phyloP scores from a whole-genome alignment of 2,797 vertebrate species.

The Sus cebifrons region DNA sequence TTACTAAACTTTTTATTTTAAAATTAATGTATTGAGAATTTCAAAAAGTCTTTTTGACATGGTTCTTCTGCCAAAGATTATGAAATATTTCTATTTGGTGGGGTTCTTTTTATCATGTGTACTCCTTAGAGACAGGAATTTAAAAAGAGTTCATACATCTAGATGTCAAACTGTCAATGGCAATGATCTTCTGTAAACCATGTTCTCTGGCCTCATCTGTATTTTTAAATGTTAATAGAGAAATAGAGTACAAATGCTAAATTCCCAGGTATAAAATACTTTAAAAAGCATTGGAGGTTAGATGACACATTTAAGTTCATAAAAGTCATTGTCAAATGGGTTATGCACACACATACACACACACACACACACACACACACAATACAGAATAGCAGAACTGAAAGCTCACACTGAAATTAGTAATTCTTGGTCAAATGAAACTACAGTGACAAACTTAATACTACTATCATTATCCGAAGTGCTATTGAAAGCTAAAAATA shows the following conservation, averaged over 20 bases:
- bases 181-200: neutral
- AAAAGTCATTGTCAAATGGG: neutral
- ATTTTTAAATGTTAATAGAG: slow-evolving; percentile 2
- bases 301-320: neutral
- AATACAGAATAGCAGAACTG: neutral
- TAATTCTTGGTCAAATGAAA: slow-evolving; percentile 23
- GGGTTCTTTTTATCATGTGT: neutral
- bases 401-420: neutral
- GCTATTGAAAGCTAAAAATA: neutral
- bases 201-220: neutral
- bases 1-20: neutral
- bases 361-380: neutral
- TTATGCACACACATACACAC: neutral
- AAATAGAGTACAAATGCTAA: neutral
- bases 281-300: neutral
- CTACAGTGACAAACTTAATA: neutral
- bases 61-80: neutral
- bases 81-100: neutral
- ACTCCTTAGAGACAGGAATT: neutral
- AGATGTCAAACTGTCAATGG: neutral
- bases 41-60: neutral
- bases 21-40: neutral
- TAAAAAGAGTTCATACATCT: neutral
- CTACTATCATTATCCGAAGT: neutral
- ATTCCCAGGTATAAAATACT: neutral